Conservation (phyloP, 1,140 invertebrate genomes). For the Cydia amplana region DNA sequence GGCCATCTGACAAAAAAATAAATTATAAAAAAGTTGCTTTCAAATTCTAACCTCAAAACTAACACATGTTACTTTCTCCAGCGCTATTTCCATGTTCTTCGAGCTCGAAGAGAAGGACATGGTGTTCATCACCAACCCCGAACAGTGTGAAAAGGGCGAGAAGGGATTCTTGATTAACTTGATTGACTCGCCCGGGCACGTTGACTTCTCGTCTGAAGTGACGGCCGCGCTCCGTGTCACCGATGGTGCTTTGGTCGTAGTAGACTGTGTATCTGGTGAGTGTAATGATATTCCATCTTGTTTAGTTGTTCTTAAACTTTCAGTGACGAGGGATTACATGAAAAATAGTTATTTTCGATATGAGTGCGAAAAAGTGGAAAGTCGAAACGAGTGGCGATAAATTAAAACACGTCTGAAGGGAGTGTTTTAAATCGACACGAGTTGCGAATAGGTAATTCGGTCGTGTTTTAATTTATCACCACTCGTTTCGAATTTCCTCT, state of each 20-base stretch:
- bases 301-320: too few species aligned
- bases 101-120: conserved; percentile 96
- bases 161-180: conserved; percentile 99
- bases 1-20: conserved; percentile 71
- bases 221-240: conserved; percentile 99
- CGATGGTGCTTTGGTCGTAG: conserved; percentile 98
- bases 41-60: conserved; percentile 28
- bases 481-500: too few species aligned
- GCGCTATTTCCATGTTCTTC: conserved; percentile 99
- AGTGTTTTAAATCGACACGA: too few species aligned
- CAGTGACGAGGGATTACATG: too few species aligned
- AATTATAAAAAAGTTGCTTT: background rate
- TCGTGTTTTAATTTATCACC: too few species aligned
- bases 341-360: too few species aligned
- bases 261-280: conserved; percentile 99
- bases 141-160: conserved; percentile 93
- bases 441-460: too few species aligned
- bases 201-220: conserved; percentile 99
- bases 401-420: too few species aligned
- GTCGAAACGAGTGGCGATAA: too few species aligned
- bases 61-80: conserved; percentile 67
- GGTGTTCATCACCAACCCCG: conserved; percentile 92
- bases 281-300: conserved; percentile 31
- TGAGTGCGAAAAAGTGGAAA: too few species aligned
- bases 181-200: conserved; percentile 99